A percentile compares a stretch with the other conserved stretches of the same genome.
Evolutionary conservation across 2,888 invertebrate genomes (phyloP).

Genomic region (Drosophila villosipedis): DNA sequence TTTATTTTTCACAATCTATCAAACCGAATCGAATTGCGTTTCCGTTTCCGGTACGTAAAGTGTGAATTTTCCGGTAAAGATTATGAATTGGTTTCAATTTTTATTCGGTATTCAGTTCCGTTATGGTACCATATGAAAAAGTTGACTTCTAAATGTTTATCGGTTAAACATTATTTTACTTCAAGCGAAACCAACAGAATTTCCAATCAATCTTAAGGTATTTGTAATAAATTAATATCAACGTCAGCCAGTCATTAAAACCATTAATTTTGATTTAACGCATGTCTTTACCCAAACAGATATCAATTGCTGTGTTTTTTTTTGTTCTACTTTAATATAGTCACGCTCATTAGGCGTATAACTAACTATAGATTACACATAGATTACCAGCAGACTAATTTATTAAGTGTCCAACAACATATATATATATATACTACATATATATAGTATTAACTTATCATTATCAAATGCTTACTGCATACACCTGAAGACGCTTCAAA

Average conservation of each 20-base stretch:
- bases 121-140: not conserved
- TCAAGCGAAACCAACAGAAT: not conserved
- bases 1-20: not conserved
- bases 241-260: not conserved
- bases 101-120: not conserved
- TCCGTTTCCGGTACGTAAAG: not conserved
- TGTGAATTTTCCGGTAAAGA: not conserved
- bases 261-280: no score
- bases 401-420: not conserved
- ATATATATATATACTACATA: not conserved
- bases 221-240: not conserved
- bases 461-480: constrained; percentile 8
- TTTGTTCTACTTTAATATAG: not conserved
- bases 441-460: constrained; percentile 1
- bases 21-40: not conserved
- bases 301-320: not conserved
- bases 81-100: not conserved
- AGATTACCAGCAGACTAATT: not conserved
- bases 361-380: not conserved
- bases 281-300: not conserved
- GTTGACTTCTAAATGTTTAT: not conserved
- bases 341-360: not conserved
- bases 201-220: not conserved
- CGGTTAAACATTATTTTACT: not conserved
- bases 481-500: constrained; percentile 8